phyloP scores from a whole-genome alignment of 2,113 vertebrate genomes.

The Notiomystis cincta region DNA sequence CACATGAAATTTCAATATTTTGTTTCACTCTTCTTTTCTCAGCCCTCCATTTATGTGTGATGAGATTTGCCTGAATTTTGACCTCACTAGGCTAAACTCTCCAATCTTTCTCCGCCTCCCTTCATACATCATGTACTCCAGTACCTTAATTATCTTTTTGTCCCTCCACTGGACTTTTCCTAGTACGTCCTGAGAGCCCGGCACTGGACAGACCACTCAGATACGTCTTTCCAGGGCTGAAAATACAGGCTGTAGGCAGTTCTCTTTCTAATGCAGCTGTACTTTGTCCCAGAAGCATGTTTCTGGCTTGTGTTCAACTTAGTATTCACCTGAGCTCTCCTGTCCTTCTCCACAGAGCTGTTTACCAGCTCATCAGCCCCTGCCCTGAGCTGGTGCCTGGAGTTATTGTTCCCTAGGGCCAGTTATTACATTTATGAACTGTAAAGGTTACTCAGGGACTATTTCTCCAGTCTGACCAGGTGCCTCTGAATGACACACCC shows the following conservation, averaged over 20 bases:
- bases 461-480: background rate
- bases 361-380: background rate
- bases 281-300: accelerated
- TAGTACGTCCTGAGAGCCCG: background rate
- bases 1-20: background rate
- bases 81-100: background rate
- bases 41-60: background rate
- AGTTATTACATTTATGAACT: background rate
- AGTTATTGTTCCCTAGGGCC: background rate
- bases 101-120: background rate
- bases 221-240: background rate
- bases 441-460: background rate
- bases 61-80: background rate
- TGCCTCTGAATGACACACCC: background rate
- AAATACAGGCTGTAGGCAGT: background rate
- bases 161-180: background rate
- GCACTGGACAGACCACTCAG: background rate
- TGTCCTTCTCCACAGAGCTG: background rate
- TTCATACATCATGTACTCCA: background rate
- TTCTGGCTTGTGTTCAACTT: background rate
- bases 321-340: background rate
- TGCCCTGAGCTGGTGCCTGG: background rate
- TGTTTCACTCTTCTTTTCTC: background rate
- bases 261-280: background rate
- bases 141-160: background rate